Conservation (phyloP, 2,888 invertebrate genomes). For the Drosophila formosana region DNA sequence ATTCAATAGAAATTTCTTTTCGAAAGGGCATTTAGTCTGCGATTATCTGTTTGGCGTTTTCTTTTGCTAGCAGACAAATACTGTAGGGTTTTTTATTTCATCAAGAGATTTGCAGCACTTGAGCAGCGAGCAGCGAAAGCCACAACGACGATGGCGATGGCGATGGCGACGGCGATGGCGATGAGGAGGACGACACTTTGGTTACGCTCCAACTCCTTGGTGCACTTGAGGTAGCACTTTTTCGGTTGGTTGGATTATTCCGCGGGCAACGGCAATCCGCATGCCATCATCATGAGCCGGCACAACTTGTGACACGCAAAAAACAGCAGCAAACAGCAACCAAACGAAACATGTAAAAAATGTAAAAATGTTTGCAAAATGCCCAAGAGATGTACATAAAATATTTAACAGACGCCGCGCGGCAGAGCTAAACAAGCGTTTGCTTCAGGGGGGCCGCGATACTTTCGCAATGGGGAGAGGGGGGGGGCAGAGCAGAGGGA, state of each 20-base stretch:
- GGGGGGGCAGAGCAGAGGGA: not conserved
- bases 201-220: slow-evolving; percentile 72
- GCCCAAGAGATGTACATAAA: slow-evolving; percentile 84
- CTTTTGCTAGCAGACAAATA: slow-evolving; percentile 58
- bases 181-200: slow-evolving; percentile 65
- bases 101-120: slow-evolving; percentile 78
- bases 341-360: slow-evolving; percentile 41
- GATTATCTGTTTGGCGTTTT: not conserved
- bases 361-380: slow-evolving; percentile 78
- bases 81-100: slow-evolving; percentile 74
- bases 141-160: slow-evolving; percentile 15
- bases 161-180: too few relatives aligned
- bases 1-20: too few relatives aligned
- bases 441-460: not conserved
- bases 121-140: slow-evolving; percentile 54
- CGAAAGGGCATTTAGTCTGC: slow-evolving; percentile 28
- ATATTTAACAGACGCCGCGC: slow-evolving; percentile 82
- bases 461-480: not conserved
- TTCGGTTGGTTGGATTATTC: slow-evolving; percentile 73
- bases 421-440: slow-evolving; percentile 9
- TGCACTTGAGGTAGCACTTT: slow-evolving; percentile 61
- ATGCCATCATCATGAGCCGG: slow-evolving; percentile 64
- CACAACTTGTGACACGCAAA: slow-evolving; percentile 58
- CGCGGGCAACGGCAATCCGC: slow-evolving; percentile 64
- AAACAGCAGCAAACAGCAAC: slow-evolving; percentile 29